Evolutionary conservation across 2,113 vertebrate genomes (phyloP).

Genomic region (Istiophorus platypterus): DNA sequence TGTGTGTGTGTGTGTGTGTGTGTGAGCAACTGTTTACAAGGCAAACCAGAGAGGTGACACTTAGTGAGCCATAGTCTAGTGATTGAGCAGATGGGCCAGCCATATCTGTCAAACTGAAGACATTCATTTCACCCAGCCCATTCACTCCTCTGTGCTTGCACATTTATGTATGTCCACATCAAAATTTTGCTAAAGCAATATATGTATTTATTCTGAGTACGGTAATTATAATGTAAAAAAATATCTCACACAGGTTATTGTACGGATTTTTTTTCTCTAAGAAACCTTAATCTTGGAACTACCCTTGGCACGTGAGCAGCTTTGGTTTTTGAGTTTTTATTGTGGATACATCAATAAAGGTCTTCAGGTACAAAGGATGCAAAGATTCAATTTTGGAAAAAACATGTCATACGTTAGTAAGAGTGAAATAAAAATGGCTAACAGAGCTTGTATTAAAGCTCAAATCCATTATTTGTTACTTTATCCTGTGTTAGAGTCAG

Average conservation of each 20-base stretch:
- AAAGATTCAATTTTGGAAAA: too few relatives aligned
- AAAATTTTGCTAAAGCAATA: background rate
- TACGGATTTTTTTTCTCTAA: too few relatives aligned
- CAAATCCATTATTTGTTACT: background rate
- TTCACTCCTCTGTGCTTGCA: background rate
- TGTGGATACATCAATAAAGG: too few relatives aligned
- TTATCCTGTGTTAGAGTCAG: too few relatives aligned
- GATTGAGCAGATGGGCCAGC: constrained; percentile 52
- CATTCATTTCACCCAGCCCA: background rate
- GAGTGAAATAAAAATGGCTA: background rate
- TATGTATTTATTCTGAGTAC: background rate
- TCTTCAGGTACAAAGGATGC: too few relatives aligned
- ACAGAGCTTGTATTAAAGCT: background rate
- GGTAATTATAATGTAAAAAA: background rate
- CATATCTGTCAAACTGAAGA: constrained; percentile 43
- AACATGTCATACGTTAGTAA: too few relatives aligned
- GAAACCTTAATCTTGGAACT: too few relatives aligned
- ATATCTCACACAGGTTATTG: background rate
- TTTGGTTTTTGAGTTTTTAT: too few relatives aligned
- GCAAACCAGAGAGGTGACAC: constrained; percentile 35
- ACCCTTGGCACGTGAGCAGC: too few relatives aligned
- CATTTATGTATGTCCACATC: background rate
- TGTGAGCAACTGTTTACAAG: background rate
- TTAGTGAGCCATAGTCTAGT: constrained; percentile 39
- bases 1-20: background rate